Percentiles rank a stretch among this genome's conserved stretches.
Evolutionary conservation across 1,140 invertebrate genomes (phyloP).

Genomic region (Pteromalus puparum): DNA sequence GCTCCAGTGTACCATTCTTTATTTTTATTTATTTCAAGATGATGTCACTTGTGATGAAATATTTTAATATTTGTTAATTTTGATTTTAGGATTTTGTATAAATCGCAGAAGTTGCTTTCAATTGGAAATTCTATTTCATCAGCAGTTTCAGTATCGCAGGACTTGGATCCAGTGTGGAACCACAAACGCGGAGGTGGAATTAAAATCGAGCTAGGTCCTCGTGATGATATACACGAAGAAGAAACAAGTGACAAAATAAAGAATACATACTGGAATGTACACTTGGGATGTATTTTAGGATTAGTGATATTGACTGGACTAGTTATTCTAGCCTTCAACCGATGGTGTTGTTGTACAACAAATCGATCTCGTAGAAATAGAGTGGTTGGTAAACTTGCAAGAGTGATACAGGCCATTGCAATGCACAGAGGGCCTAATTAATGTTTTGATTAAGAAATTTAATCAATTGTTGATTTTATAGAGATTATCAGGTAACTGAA

Average conservation of each 20-base stretch:
- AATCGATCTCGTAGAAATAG: slow-evolving; percentile 70
- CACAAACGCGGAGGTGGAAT: slow-evolving; percentile 58
- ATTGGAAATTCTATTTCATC: slow-evolving; percentile 73
- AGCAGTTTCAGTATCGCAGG: slow-evolving; percentile 65
- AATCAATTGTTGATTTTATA: slow-evolving; percentile 45
- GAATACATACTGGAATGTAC: slow-evolving; percentile 46
- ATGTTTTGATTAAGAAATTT: slow-evolving; percentile 24
- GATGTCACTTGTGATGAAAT: slow-evolving; percentile 9
- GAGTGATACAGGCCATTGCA: slow-evolving; percentile 70
- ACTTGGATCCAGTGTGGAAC: slow-evolving; percentile 63
- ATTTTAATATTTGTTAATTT: slow-evolving; percentile 11
- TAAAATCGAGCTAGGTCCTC: slow-evolving; percentile 52
- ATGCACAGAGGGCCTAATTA: slow-evolving; percentile 70
- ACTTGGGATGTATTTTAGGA: slow-evolving; percentile 63
- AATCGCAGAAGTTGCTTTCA: slow-evolving; percentile 83
- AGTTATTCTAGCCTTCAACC: slow-evolving; percentile 64
- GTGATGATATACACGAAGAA: slow-evolving; percentile 53
- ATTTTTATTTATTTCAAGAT: slow-evolving; percentile 11
- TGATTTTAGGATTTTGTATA: slow-evolving; percentile 81
- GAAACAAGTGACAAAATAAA: slow-evolving; percentile 38
- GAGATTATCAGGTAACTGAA: slow-evolving; percentile 38
- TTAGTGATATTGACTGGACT: slow-evolving; percentile 60
- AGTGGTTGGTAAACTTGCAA: slow-evolving; percentile 66
- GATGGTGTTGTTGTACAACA: slow-evolving; percentile 62
- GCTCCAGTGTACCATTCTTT: slow-evolving; percentile 76